A percentile compares a stretch with the other conserved stretches of the same genome.
Conservation (phyloP, 1,140 invertebrate species). For the Cyclargus thomasi region DNA sequence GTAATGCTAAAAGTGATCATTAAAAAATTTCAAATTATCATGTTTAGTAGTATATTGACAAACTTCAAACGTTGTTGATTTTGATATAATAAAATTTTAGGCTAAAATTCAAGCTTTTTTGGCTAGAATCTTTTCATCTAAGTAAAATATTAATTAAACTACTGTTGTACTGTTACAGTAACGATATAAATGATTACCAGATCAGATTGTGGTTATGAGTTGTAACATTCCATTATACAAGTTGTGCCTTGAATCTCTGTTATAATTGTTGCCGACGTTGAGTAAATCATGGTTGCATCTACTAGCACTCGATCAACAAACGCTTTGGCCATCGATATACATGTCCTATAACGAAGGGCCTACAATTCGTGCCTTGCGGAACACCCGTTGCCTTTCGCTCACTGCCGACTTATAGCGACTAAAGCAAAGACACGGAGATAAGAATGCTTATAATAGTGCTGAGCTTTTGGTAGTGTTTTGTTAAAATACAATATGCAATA, state of each 20-base stretch:
- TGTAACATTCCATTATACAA: constrained; percentile 34
- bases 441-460: neutral
- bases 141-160: too few relatives aligned
- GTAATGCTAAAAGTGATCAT: too few relatives aligned
- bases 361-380: constrained; percentile 39
- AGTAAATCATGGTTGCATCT: constrained; percentile 2
- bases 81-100: too few relatives aligned
- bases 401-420: constrained; percentile 2
- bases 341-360: constrained; percentile 26
- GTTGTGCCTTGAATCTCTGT: constrained; percentile 44
- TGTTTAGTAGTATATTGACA: too few relatives aligned
- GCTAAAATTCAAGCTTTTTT: too few relatives aligned
- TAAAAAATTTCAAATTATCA: too few relatives aligned
- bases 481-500: neutral
- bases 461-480: neutral
- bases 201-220: constrained; percentile 4
- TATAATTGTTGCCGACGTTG: constrained; percentile 25
- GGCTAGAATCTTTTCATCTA: too few relatives aligned
- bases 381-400: constrained; percentile 19
- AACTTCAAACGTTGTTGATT: too few relatives aligned
- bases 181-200: neutral
- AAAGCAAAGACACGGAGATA: neutral
- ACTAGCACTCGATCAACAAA: constrained; percentile 8
- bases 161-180: too few relatives aligned
- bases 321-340: constrained; percentile 2